Conservation (phyloP, 2,113 vertebrate species). For the Ibidorhyncha struthersii region DNA sequence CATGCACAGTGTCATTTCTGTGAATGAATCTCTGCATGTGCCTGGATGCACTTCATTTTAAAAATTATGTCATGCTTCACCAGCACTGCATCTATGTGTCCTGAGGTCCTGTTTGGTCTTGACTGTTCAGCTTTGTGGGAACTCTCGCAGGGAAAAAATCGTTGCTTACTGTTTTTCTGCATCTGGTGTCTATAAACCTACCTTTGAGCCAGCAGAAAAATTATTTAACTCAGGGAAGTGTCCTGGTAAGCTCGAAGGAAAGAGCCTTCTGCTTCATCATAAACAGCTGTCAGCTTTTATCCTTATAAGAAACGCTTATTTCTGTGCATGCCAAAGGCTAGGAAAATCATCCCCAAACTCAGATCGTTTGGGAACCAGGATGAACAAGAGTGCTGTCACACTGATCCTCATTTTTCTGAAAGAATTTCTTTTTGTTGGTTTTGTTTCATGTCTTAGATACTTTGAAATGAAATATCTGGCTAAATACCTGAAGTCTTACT, state of each 20-base stretch:
- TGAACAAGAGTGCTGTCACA: background rate
- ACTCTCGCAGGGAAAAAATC: background rate
- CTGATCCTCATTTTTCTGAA: background rate
- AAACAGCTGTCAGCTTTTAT: background rate
- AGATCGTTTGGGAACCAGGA: background rate
- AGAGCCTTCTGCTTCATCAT: background rate
- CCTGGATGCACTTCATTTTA: background rate
- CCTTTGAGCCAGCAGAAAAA: background rate
- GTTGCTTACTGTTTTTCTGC: background rate
- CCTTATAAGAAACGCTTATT: background rate
- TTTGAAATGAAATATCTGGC: background rate
- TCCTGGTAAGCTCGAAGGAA: background rate
- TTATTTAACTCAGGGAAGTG: background rate
- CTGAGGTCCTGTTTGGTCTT: background rate
- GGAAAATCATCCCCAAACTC: background rate
- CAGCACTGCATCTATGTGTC: background rate
- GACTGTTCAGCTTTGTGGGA: background rate
- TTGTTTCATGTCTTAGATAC: background rate
- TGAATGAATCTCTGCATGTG: background rate
- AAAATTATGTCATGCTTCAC: background rate
- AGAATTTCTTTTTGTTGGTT: background rate
- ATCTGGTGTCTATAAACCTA: slow-evolving; percentile 29
- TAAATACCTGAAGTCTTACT: background rate
- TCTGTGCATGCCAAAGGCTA: background rate
- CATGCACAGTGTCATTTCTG: background rate